Evolutionary conservation across 2,797 vertebrate genomes (phyloP), one percentile per base, ranked within the genome.

Genomic region (Poeciliopsis presidionis): DNA sequence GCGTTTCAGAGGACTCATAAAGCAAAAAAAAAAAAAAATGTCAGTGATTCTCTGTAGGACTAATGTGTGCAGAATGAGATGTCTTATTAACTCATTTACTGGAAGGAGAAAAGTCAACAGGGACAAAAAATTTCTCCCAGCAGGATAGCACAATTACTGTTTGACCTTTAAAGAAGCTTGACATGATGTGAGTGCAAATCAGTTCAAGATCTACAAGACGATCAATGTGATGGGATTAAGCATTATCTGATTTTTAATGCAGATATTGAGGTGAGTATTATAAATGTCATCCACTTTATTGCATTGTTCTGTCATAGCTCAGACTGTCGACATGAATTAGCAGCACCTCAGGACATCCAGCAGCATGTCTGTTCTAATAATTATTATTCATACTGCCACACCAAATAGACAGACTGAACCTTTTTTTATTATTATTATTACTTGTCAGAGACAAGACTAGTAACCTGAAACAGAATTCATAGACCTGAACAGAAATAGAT

Each of bases 61-160:
- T 49, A 74, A 36, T 22, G 55, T 72, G 79, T 67, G 51, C 57
- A 72, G 74, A 85, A 72, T 83, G 11, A 51, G 53, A 49, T 67
- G 39, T 67, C n/a, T 67, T 51, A 75, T 81, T 30, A 55, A 59
- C 57, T 73, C 47, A 49, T 63, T 73, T 61, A 43, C 39, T 59
- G 51, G 72, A 76, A 77, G 69, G 59, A 79, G 30, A 77, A 72
- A 76, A 4, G 0, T 51, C 22, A 76, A 28, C 72, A 61, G 45
- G 53, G 74, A 63, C 41, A 74, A 74, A 77, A 4, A 33, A 43
- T 43, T 16, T 74, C 63, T 71, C 18, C 9, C 41, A 30, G 0
- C 63, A 28, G 9, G 33, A 77, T 20, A 0, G 51, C 41, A 49
- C 13, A 30, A 55, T 75, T 77, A 55, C 59, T 41, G 36, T 78